These are phyloP conservation scores for Australoheros facetus DNA, from an alignment of 2,797 vertebrate species.

Conservation along the genomic window DNA sequence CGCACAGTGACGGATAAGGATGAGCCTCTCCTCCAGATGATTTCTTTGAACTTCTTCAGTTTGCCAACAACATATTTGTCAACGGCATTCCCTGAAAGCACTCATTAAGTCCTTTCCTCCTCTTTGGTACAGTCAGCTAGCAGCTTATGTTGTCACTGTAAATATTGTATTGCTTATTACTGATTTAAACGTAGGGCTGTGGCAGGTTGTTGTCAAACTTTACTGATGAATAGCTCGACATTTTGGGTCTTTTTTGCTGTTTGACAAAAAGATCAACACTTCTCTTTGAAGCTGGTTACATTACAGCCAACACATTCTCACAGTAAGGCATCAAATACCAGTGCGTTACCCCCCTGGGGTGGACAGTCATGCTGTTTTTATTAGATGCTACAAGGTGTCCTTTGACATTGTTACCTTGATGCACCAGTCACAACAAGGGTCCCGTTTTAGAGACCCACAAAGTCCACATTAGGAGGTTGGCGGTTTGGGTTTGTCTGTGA, in stretches of 20 bases:
- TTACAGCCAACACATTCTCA: not conserved
- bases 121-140: not conserved
- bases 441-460: not conserved
- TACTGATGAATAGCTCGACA: not conserved
- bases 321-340: not conserved
- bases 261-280: not conserved
- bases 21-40: not conserved
- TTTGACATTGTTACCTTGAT: not conserved
- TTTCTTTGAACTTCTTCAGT: slow-evolving; percentile 35
- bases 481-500: not conserved
- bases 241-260: not conserved
- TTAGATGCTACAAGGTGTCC: not conserved
- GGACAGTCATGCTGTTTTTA: not conserved
- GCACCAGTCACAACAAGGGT: not conserved
- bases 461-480: not conserved
- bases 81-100: not conserved
- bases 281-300: not conserved
- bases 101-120: not conserved
- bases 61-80: slow-evolving; percentile 33
- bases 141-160: slow-evolving; percentile 35
- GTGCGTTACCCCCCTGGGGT: not conserved
- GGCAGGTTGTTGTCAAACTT: not conserved
- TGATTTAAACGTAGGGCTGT: slow-evolving; percentile 19
- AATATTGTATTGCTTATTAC: slow-evolving; percentile 38
- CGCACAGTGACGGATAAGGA: slow-evolving; percentile 33